A percentile compares a stretch with the other conserved stretches of the same genome.
These are phyloP conservation scores for Drosophila ezoana DNA, from an alignment of 2,888 invertebrate species.

Conservation along the genomic window DNA sequence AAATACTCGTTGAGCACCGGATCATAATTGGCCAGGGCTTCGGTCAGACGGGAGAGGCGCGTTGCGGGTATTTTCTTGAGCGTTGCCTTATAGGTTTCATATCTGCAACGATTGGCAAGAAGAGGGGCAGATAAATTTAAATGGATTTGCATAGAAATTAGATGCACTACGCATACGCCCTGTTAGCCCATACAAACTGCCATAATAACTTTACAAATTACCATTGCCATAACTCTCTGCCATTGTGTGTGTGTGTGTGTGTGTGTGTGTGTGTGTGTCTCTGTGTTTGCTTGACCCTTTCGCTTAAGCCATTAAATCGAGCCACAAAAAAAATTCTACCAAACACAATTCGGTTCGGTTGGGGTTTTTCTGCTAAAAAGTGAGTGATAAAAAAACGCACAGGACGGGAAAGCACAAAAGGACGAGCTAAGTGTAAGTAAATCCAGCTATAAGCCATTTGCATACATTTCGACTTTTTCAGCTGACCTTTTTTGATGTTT, in stretches of 20 bases:
- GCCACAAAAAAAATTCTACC: constrained; percentile 47
- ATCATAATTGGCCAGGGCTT: constrained; percentile 95
- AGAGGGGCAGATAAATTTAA: constrained; percentile 45
- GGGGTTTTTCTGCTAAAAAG: constrained; percentile 38
- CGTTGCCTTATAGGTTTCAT: constrained; percentile 92
- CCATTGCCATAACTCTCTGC: constrained; percentile 56
- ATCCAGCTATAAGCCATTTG: constrained; percentile 71
- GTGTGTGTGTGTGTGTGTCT: neutral
- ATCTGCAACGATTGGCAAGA: constrained; percentile 82
- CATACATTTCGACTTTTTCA: constrained; percentile 67
- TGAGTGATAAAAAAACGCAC: constrained; percentile 57
- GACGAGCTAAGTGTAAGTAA: constrained; percentile 70
- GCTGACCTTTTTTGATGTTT: constrained; percentile 40
- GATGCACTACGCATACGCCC: constrained; percentile 48
- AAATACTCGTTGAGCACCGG: constrained; percentile 95
- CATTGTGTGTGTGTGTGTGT: neutral
- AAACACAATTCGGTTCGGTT: constrained; percentile 38
- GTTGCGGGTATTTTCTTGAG: constrained; percentile 96
- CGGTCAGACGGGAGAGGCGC: constrained; percentile 91
- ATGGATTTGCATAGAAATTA: constrained; percentile 64
- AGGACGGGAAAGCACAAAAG: constrained; percentile 19
- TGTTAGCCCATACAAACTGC: constrained; percentile 36
- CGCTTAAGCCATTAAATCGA: constrained; percentile 53
- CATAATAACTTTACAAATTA: constrained; percentile 72
- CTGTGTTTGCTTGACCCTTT: constrained; percentile 53